These are phyloP conservation scores for Philhelius pedissequus DNA, from an alignment of 2,888 invertebrate species.

Conservation along the genomic window DNA sequence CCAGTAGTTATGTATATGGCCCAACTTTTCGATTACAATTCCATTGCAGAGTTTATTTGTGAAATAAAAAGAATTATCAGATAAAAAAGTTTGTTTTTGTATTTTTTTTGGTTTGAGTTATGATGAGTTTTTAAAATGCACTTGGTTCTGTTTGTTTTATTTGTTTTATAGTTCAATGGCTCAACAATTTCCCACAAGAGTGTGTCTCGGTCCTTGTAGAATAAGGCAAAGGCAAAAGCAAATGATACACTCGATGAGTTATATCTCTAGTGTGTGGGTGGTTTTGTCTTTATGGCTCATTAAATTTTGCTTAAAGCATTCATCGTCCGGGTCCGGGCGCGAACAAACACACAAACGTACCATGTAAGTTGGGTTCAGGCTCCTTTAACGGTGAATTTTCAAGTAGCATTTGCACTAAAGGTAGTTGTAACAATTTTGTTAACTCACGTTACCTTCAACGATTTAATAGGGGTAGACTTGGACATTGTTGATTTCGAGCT, in stretches of 20 bases:
- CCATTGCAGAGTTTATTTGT: not conserved
- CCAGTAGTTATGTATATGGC: not conserved
- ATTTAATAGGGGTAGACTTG: too few species aligned
- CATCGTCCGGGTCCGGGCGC: slow-evolving; percentile 39
- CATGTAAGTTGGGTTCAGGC: not conserved
- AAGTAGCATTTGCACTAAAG: too few species aligned
- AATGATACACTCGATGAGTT: not conserved
- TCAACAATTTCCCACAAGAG: slow-evolving; percentile 28
- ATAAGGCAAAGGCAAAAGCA: not conserved
- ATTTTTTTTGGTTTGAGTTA: not conserved
- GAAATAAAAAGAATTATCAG: not conserved
- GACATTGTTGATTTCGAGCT: too few species aligned
- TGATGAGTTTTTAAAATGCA: slow-evolving; percentile 4
- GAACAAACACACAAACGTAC: slow-evolving; percentile 28
- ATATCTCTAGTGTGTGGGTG: slow-evolving; percentile 23
- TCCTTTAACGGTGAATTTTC: too few species aligned
- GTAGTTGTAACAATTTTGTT: too few species aligned
- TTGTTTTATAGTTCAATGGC: not conserved
- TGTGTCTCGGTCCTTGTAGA: not conserved
- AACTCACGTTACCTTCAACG: too few species aligned
- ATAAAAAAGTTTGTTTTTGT: not conserved
- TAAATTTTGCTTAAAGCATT: slow-evolving; percentile 64
- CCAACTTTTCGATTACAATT: not conserved
- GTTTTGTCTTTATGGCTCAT: slow-evolving; percentile 66
- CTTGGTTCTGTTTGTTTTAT: slow-evolving; percentile 1